Percentiles rank a stretch among this genome's conserved stretches.
phyloP scores from a whole-genome alignment of 2,113 vertebrate species.

The Equus przewalskii region DNA sequence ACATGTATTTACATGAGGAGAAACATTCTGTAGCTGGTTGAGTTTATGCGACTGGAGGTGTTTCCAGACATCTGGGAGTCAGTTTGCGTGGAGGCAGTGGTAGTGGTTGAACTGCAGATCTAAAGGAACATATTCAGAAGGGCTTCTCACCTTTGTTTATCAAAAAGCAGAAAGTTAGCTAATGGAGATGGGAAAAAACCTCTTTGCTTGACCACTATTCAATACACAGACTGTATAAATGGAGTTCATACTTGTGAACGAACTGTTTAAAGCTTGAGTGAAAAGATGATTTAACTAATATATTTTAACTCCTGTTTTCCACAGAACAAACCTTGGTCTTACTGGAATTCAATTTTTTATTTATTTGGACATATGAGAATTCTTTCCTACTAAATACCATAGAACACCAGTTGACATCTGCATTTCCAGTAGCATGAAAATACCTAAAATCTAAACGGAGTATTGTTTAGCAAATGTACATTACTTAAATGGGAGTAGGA shows the following conservation, averaged over 20 bases:
- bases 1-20: background rate
- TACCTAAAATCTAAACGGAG: slow-evolving; percentile 24
- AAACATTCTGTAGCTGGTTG: background rate
- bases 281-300: background rate
- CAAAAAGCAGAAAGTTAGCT: background rate
- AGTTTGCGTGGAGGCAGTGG: background rate
- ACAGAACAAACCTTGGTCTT: slow-evolving; percentile 3
- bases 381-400: background rate
- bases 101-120: slow-evolving; percentile 6
- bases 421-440: slow-evolving; percentile 18
- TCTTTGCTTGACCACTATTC: background rate
- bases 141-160: background rate
- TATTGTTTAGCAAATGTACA: background rate
- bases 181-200: background rate
- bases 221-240: background rate
- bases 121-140: background rate
- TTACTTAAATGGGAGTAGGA: slow-evolving; percentile 26
- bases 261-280: background rate
- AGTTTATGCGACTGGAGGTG: background rate
- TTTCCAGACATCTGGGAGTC: slow-evolving; percentile 40
- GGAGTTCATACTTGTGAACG: background rate
- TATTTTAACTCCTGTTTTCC: slow-evolving; percentile 36
- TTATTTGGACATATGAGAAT: slow-evolving; percentile 31
- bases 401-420: background rate
- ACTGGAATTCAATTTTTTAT: slow-evolving; percentile 22